Conservation (phyloP, 1,140 invertebrate species). For the Drosophila azteca region DNA sequence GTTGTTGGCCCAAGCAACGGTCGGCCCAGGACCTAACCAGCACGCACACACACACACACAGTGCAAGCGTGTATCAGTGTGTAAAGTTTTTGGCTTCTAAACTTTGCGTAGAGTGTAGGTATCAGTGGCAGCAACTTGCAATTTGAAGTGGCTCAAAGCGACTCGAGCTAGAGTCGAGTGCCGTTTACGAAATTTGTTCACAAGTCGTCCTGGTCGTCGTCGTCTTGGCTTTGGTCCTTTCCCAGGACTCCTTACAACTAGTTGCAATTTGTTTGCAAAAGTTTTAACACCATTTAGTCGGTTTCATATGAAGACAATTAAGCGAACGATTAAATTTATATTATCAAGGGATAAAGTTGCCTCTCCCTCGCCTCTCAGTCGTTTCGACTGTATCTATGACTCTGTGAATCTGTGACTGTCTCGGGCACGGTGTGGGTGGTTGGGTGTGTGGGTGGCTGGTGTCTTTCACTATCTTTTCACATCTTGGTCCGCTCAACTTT, state of each 20-base stretch:
- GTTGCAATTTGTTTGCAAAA: constrained; percentile 81
- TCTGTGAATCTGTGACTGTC: neutral
- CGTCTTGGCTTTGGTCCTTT: constrained; percentile 13
- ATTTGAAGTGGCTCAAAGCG: constrained; percentile 70
- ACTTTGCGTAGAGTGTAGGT: constrained; percentile 60
- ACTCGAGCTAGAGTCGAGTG: constrained; percentile 37
- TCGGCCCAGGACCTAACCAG: constrained; percentile 29
- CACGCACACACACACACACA: constrained; percentile 27
- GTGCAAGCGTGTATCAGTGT: constrained; percentile 13
- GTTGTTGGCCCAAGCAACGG: constrained; percentile 37
- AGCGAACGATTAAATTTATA: constrained; percentile 81
- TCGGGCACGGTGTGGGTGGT: neutral
- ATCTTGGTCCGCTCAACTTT: constrained; percentile 37
- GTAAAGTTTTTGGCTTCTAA: constrained; percentile 63
- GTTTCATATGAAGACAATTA: constrained; percentile 81
- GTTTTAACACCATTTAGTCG: constrained; percentile 80
- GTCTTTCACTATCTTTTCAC: constrained; percentile 2
- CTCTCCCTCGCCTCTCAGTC: neutral
- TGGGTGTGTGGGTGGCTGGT: too few relatives aligned
- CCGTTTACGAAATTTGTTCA: constrained; percentile 70
- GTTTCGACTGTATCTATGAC: constrained; percentile 8
- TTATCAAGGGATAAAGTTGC: constrained; percentile 73
- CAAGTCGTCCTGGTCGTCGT: constrained; percentile 55
- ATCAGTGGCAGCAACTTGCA: constrained; percentile 73
- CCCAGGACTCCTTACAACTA: constrained; percentile 61